Base-by-base conservation (phyloP, 2,797 vertebrate species). In the Manis javanica region DNA sequence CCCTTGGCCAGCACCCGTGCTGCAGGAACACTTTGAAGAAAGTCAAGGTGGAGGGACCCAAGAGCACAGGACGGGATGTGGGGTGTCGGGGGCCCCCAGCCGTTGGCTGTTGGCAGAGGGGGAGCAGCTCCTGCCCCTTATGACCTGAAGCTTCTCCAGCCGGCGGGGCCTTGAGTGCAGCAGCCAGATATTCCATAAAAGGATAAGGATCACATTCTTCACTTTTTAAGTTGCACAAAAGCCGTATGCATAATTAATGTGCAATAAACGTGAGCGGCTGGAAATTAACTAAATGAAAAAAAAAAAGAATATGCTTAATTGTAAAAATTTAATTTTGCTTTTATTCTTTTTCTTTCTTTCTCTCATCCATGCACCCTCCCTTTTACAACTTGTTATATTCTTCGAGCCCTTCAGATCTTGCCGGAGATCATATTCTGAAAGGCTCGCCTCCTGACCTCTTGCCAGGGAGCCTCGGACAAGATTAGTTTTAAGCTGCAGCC, bases 281-380 rank as follows among this genome's bases (percentile, higher is more conserved):
- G 97, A 97, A 98, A 97, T 97, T 97, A 98, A 98, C 97, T 96
- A 97, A 97, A 96, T 97, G 96, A 74, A 72, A 97, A 96, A 97
- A 97, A 49, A 87, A 87, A 94, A 91, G 94, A 95, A 95, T 90
- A 92, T 86, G 94, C 91, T 97, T 97, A 96, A 97, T 97, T 97
- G 96, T 97, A 94, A 97, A 97, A 98, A 97, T 98, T 97, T 98
- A 97, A 97, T 97, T 97, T 97, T 96, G 91, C 95, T 87, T 95
- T 95, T 64, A 74, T 97, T 96, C 96, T 87, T 88, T 61, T 51
- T 13, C 87, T 75, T 59, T 86, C 61, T 69, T 9, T 64, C 78
- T 64, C 57, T 23, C 78, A 24, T 10, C 12, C 9, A 68, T 34
- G 42, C 4, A 0, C 34, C 83, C 49, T 37, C 94, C 93, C 91